A percentile compares a stretch with the other conserved stretches of the same genome.
These are phyloP conservation scores for Cricetomys ansorgei DNA, from an alignment of 2,113 vertebrate genomes.

Conservation along the genomic window DNA sequence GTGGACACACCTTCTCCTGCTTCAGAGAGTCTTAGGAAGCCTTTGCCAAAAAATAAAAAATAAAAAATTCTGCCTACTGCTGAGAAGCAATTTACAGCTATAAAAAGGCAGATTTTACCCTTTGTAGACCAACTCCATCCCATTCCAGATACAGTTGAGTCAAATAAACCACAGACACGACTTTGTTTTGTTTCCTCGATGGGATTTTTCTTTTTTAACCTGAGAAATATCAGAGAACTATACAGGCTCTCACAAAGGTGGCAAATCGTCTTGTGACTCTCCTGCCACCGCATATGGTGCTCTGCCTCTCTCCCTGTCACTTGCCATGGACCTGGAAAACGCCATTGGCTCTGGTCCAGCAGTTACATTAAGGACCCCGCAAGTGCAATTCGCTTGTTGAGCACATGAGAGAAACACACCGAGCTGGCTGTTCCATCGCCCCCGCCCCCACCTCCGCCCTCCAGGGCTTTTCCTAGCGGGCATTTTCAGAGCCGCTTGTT, in stretches of 20 bases:
- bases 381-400: background rate
- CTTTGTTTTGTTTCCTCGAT: background rate
- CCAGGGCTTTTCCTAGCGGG: background rate
- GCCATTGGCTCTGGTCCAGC: background rate
- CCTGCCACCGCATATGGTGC: background rate
- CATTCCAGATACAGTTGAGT: background rate
- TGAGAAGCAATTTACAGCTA: background rate
- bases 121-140: slow-evolving; percentile 1
- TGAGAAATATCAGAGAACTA: background rate
- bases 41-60: background rate
- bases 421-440: background rate
- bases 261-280: background rate
- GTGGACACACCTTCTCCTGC: background rate
- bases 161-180: background rate
- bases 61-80: background rate
- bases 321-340: slow-evolving; percentile 20
- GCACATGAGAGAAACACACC: background rate
- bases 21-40: background rate
- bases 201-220: background rate
- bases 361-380: background rate
- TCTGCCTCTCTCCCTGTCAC: background rate
- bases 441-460: no score
- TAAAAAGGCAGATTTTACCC: background rate
- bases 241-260: background rate
- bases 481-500: slow-evolving; percentile 44